Evolutionary conservation across 2,113 vertebrate genomes (phyloP).

Genomic region (Xiphorhynchus elegans): DNA sequence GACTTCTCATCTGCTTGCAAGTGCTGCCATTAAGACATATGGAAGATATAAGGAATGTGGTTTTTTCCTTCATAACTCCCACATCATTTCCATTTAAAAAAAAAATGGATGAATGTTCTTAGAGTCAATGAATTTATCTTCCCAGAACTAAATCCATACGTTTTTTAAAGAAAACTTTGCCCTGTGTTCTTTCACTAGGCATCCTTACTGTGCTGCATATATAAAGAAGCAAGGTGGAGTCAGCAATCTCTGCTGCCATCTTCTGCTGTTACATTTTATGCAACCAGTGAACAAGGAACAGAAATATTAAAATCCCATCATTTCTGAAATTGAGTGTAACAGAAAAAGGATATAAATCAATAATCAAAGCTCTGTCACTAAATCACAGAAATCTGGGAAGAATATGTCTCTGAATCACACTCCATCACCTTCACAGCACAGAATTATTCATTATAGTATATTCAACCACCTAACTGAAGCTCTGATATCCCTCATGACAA

Average conservation of each 20-base stretch:
- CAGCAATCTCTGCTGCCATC: constrained; percentile 79
- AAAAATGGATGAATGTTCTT: constrained; percentile 62
- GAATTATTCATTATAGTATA: neutral
- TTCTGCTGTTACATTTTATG: constrained; percentile 56
- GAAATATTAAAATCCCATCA: neutral
- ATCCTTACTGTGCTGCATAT: neutral
- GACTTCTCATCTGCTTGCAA: neutral
- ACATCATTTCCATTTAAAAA: constrained; percentile 5
- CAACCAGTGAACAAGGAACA: neutral
- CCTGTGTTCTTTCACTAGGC: neutral
- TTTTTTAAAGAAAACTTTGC: constrained; percentile 55
- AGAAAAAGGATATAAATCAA: neutral
- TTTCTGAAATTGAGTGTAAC: neutral
- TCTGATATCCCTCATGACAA: neutral
- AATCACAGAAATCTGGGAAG: neutral
- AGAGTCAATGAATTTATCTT: constrained; percentile 56
- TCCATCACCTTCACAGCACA: neutral
- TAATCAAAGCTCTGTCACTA: neutral
- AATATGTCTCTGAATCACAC: neutral
- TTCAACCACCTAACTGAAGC: neutral
- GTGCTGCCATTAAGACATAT: neutral
- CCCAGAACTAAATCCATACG: constrained; percentile 51
- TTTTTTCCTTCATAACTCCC: constrained; percentile 37
- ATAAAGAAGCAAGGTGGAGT: neutral
- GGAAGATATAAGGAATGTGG: neutral